Evolutionary conservation across 2,797 vertebrate genomes (phyloP), one percentile per base, ranked within the genome.

Genomic region (Paratrypauchen microcephalus): DNA sequence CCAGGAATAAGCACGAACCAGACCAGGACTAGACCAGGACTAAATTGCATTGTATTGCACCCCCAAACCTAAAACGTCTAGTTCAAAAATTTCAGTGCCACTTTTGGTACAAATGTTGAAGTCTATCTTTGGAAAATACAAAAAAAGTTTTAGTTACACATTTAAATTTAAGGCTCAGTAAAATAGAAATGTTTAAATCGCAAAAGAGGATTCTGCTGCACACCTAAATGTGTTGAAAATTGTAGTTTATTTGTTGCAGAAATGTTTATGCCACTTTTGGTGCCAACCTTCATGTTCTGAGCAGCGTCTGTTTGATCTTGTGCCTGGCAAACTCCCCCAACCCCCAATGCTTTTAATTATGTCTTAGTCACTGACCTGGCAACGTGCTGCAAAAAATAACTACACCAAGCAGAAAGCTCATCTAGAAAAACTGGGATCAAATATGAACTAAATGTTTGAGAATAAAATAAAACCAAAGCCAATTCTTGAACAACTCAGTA

Each of bases 301-400:
- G 47, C 2, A 6, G 55, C 55, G 6, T 26, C 55, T 69, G 74
- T 70, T 69, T 73, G 68, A 77, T 73, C 68, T 75, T 74, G 70
- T 71, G 69, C 58, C 59, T 60, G 64, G 50, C 59, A 66, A 67
- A 36, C 8, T 63, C 18, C 71, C 72, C 81, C 55, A 21, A 39
- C 67, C 70, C 80, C 73, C 73, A 28, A 64, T 24, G 66, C 56
- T 82, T 77, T 83, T 77, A 81, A 79, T 79, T 67, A 69, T 72
- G 62, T 65, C 68, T 86, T 66, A 81, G 69, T 83, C 77, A 83
- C 70, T 79, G 75, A 85, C 78, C 79, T 61, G 61, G 39, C 36
- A 63, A 63, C 41, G 39, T 24, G 61, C 11, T 63, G 21, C 6
- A 45, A 45, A 45, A 45, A 23, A 63, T 63, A 63, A 45, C 23